These are phyloP conservation scores for Zonotrichia leucophrys DNA, from an alignment of 2,113 vertebrate species.

Conservation along the genomic window DNA sequence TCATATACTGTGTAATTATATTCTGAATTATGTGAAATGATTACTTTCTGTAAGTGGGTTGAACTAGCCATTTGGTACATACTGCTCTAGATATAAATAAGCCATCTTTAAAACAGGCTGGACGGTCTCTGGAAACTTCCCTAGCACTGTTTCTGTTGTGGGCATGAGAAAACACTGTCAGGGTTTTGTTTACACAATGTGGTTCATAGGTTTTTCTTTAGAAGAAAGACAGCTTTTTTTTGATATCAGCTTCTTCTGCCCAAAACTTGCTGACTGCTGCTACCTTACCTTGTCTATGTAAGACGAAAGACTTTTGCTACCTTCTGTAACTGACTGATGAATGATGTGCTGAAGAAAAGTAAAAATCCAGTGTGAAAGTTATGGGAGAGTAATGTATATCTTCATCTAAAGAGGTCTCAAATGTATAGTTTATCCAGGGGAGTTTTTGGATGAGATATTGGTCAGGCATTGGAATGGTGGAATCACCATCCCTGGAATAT, in stretches of 20 bases:
- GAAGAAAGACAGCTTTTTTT: background rate
- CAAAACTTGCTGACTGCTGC: background rate
- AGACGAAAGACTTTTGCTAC: background rate
- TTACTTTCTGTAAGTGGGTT: background rate
- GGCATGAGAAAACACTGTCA: background rate
- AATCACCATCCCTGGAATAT: background rate
- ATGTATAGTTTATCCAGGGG: background rate
- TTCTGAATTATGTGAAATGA: background rate
- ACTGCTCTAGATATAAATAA: background rate
- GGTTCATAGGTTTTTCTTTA: background rate
- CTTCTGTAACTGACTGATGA: background rate
- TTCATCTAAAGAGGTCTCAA: background rate
- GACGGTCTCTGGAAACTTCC: background rate
- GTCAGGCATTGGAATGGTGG: background rate
- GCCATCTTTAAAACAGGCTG: background rate
- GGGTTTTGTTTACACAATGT: background rate
- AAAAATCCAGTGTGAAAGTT: background rate
- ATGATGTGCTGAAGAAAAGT: background rate
- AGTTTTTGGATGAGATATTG: background rate
- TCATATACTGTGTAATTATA: background rate
- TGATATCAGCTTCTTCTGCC: background rate
- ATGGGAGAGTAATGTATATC: background rate
- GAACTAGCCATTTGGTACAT: background rate
- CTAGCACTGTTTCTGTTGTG: background rate
- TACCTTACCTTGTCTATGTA: background rate